Evolutionary conservation across 2,113 vertebrate genomes (phyloP), one percentile per base, ranked within the genome.

Genomic region (Scomber colias): DNA sequence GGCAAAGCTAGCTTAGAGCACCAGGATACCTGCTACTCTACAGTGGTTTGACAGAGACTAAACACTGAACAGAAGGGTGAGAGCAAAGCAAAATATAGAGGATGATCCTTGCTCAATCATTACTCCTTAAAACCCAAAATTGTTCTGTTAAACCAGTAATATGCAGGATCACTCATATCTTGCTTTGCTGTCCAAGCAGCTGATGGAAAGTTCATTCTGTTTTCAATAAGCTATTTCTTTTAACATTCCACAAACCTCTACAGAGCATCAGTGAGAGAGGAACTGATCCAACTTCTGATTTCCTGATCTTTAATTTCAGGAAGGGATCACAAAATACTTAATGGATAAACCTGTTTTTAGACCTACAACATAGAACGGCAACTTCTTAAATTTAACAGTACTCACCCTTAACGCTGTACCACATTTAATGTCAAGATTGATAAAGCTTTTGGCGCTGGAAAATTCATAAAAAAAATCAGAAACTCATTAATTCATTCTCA

Each of bases 401-500:
- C 35, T 70, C 21, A 17, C 35, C 16, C 75, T 55, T 53, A 78
- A 83, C 1, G 0, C 48, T 45, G 21, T 11, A 27, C 11, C 30
- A 40, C 62, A 70, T 53, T 65, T 68, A 75, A 75, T 64, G 56
- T 56, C 44, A 68, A 45, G 59, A 69, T 65, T 66, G 62, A 70
- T 85, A 55, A 49, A 66, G 17, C 72, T 82, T 31, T 73, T 56
- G 49, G 45, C 4, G 19, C 55, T 79, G 56, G 21, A 64, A 71
- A 77, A 61, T 67, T 67, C 27, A 77, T 68, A 30, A 35, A 40
- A 82, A 77, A 77, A 35, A 64, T 77, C 51, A 46, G 48, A 79
- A 86, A 74, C 35, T 87, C 77, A 92, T 92, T 88, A 78, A 87
- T 40, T 85, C 71, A 61, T 24, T 69, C 54, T 67, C 15, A 31